These are phyloP conservation scores for Empidonax traillii DNA, from an alignment of 2,113 vertebrate genomes.

Conservation along the genomic window DNA sequence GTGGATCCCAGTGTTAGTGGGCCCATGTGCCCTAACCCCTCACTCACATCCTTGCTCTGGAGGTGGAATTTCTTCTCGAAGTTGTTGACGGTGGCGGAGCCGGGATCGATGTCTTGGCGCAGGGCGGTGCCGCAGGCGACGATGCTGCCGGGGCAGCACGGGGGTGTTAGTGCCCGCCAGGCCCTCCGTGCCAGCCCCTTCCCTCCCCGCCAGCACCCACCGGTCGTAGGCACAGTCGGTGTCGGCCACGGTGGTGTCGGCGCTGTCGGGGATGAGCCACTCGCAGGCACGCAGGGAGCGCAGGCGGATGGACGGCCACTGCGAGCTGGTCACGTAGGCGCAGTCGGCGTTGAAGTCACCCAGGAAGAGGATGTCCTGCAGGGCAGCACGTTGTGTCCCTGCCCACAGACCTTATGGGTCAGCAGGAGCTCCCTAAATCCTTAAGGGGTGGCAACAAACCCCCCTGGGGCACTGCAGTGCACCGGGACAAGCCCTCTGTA, in stretches of 20 bases:
- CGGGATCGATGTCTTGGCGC: not conserved
- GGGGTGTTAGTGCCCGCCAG: rapidly evolving
- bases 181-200: rapidly evolving
- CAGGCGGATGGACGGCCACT: not conserved
- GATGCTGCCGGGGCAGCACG: not conserved
- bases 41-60: slow-evolving; percentile 36
- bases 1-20: rapidly evolving
- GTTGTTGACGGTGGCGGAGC: not conserved
- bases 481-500: not conserved
- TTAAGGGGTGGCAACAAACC: not conserved
- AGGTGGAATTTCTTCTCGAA: slow-evolving; percentile 18
- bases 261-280: not conserved
- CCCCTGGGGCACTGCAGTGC: not conserved
- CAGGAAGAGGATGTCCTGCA: slow-evolving; percentile 13
- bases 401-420: rapidly evolving
- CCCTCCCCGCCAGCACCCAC: rapidly evolving
- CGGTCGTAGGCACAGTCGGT: slow-evolving; percentile 3
- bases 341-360: slow-evolving; percentile 45
- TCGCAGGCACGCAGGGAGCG: rapidly evolving
- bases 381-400: not conserved
- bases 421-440: not conserved
- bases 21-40: rapidly evolving
- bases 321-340: not conserved
- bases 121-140: not conserved
- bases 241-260: not conserved